These are phyloP conservation scores for Cyprinodon variegatus DNA, from an alignment of 2,113 vertebrate genomes.

Conservation along the genomic window DNA sequence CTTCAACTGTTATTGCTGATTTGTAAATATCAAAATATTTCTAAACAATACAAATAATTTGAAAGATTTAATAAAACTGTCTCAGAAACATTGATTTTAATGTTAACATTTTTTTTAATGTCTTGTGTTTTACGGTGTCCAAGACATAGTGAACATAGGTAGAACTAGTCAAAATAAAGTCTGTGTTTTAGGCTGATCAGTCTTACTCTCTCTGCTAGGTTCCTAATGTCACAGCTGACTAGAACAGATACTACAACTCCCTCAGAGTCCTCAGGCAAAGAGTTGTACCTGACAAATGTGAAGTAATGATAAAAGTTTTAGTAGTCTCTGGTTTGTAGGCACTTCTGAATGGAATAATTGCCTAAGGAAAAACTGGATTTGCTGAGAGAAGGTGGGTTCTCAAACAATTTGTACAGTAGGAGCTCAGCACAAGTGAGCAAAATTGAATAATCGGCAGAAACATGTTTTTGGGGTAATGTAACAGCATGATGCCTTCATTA, in stretches of 20 bases:
- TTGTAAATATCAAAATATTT: too few species aligned
- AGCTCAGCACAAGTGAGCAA: not conserved
- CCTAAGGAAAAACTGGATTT: constrained; percentile 3
- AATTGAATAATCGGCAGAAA: not conserved
- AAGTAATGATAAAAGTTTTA: constrained; percentile 34
- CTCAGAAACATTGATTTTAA: too few species aligned
- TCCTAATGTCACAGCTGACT: not conserved
- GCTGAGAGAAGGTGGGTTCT: not conserved
- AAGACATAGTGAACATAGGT: too few species aligned
- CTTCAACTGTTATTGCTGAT: too few species aligned
- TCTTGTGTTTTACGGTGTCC: too few species aligned
- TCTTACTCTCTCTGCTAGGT: not conserved
- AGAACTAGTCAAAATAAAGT: too few species aligned
- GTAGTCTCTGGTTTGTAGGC: constrained; percentile 40
- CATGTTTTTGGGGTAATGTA: not conserved
- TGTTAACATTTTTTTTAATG: too few species aligned
- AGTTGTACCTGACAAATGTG: constrained; percentile 42
- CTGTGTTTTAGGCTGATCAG: not conserved
- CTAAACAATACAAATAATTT: too few species aligned
- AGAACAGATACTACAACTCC: constrained; percentile 27
- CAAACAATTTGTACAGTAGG: not conserved
- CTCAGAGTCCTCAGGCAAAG: constrained; percentile 46
- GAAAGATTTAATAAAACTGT: too few species aligned
- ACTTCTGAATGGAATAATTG: constrained; percentile 3
- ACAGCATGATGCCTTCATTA: not conserved